These are phyloP conservation scores for Lordiphosa mommai DNA, from an alignment of 1,140 invertebrate species.

Conservation along the genomic window DNA sequence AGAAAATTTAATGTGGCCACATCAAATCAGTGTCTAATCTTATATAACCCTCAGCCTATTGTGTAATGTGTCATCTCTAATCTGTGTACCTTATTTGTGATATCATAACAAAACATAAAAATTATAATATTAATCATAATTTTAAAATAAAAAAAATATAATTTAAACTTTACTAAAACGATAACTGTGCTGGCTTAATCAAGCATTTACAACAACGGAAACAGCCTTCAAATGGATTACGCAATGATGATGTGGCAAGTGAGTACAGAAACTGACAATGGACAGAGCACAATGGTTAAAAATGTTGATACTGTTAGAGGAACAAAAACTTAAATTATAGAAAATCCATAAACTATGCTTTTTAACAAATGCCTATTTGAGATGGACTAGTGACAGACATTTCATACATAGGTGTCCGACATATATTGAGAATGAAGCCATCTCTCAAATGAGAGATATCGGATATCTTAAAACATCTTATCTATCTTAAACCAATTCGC, in stretches of 20 bases:
- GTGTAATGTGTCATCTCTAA: slow-evolving; percentile 54
- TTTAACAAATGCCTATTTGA: too few species aligned
- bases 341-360: too few species aligned
- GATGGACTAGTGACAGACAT: too few species aligned
- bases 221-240: slow-evolving; percentile 56
- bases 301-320: not conserved
- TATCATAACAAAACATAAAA: slow-evolving; percentile 53
- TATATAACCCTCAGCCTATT: slow-evolving; percentile 24
- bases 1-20: slow-evolving; percentile 15
- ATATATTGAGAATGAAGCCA: too few species aligned
- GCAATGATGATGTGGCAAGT: slow-evolving; percentile 49
- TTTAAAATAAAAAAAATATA: slow-evolving; percentile 40
- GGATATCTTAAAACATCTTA: too few species aligned
- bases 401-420: too few species aligned
- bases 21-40: slow-evolving; percentile 10
- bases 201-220: slow-evolving; percentile 45
- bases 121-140: slow-evolving; percentile 25
- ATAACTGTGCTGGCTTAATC: slow-evolving; percentile 1
- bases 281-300: not conserved
- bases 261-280: slow-evolving; percentile 24
- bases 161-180: slow-evolving; percentile 19
- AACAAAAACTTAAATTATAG: too few species aligned
- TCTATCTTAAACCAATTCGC: too few species aligned
- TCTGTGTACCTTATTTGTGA: slow-evolving; percentile 77
- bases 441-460: too few species aligned